Evolutionary conservation across 1,140 invertebrate genomes (phyloP).

Genomic region (Propsilocerus akamusi): DNA sequence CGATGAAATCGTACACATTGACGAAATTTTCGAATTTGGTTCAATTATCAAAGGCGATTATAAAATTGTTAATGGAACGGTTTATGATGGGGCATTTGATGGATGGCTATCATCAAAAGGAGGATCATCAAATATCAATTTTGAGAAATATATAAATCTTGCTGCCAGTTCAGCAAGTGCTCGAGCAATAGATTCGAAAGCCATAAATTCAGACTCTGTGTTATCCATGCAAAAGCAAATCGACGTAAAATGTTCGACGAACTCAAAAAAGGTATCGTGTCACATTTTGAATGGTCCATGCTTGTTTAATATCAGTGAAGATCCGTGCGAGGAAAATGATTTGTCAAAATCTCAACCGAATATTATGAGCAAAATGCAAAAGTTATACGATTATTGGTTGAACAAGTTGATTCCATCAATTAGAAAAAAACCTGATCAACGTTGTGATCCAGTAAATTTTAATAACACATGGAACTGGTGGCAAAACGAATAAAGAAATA

Average conservation of each 20-base stretch:
- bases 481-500: no score
- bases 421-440: constrained; percentile 31
- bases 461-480: constrained; percentile 35
- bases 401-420: constrained; percentile 26
- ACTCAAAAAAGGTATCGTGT: constrained; percentile 23
- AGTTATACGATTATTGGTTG: constrained; percentile 25
- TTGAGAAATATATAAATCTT: constrained; percentile 4
- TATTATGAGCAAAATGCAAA: constrained; percentile 26
- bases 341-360: constrained; percentile 29
- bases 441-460: constrained; percentile 31
- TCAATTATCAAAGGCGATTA: constrained; percentile 44
- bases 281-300: constrained; percentile 36
- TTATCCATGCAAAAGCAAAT: no score
- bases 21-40: constrained; percentile 37
- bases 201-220: no score
- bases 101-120: constrained; percentile 25
- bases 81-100: constrained; percentile 24
- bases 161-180: no score
- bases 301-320: constrained; percentile 48
- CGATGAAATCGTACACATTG: constrained; percentile 42
- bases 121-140: no score
- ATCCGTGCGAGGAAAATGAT: constrained; percentile 62
- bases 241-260: constrained; percentile 9
- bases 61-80: constrained; percentile 52
- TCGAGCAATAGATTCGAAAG: no score